Percentiles rank a stretch among this genome's conserved stretches.
Evolutionary conservation across 2,113 vertebrate genomes (phyloP).

Genomic region (Eretmochelys imbricata): DNA sequence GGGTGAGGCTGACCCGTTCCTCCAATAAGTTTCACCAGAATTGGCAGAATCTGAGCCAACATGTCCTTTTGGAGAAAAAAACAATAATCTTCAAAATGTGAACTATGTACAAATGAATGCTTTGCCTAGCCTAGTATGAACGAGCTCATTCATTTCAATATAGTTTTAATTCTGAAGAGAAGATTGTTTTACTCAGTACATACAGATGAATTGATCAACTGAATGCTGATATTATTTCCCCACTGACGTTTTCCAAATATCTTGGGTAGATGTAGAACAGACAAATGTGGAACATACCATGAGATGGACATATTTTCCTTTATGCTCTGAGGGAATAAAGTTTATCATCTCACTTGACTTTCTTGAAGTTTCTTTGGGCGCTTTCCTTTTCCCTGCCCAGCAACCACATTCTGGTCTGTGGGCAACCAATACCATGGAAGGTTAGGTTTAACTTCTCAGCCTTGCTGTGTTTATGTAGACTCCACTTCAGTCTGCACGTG

Average conservation of each 20-base stretch:
- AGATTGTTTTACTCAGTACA: background rate
- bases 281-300: background rate
- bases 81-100: background rate
- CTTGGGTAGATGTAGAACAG: background rate
- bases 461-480: background rate
- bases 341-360: background rate
- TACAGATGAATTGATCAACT: background rate
- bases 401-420: background rate
- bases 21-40: background rate
- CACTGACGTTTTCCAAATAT: background rate
- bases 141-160: accelerated
- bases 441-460: background rate
- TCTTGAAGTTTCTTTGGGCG: background rate
- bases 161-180: background rate
- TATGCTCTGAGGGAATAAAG: background rate
- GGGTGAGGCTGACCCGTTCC: background rate
- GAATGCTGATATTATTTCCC: background rate
- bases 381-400: background rate
- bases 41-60: background rate
- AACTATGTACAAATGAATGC: background rate
- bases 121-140: background rate
- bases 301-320: background rate
- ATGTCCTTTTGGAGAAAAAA: background rate
- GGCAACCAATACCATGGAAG: background rate
- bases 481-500: background rate